Conservation (phyloP, 2,113 vertebrate species). For the Sphaerodactylus townsendi region DNA sequence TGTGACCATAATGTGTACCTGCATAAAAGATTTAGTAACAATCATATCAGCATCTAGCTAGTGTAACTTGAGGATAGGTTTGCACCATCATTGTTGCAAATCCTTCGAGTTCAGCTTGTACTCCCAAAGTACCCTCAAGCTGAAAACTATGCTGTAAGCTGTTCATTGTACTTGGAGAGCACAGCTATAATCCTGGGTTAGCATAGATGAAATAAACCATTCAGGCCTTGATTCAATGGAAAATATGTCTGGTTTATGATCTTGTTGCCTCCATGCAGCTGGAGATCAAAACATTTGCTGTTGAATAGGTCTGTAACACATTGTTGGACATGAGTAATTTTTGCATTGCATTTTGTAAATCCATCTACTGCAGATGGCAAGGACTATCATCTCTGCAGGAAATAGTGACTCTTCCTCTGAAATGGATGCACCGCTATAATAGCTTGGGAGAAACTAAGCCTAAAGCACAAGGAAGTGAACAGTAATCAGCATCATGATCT, state of each 20-base stretch:
- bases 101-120: neutral
- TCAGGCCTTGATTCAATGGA: constrained; percentile 1
- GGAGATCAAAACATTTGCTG: neutral
- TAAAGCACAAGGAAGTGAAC: neutral
- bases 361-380: neutral
- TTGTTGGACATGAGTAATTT: neutral
- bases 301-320: neutral
- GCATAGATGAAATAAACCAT: constrained; percentile 2
- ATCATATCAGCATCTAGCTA: neutral
- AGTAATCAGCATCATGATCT: neutral
- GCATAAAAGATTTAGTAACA: neutral
- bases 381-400: neutral
- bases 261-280: constrained; percentile 2
- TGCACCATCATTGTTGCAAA: neutral
- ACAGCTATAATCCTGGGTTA: neutral
- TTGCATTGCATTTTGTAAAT: constrained; percentile 10
- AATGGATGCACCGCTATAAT: neutral
- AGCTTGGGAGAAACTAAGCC: constrained; percentile 8
- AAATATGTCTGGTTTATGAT: constrained; percentile 1
- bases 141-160: neutral
- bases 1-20: neutral
- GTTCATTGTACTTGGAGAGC: neutral
- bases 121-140: neutral
- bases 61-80: neutral
- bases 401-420: constrained; percentile 7